Evolutionary conservation across 2,888 invertebrate species (phyloP), one percentile per base, ranked within the genome.

Genomic region (Agriopis leucophaearia): DNA sequence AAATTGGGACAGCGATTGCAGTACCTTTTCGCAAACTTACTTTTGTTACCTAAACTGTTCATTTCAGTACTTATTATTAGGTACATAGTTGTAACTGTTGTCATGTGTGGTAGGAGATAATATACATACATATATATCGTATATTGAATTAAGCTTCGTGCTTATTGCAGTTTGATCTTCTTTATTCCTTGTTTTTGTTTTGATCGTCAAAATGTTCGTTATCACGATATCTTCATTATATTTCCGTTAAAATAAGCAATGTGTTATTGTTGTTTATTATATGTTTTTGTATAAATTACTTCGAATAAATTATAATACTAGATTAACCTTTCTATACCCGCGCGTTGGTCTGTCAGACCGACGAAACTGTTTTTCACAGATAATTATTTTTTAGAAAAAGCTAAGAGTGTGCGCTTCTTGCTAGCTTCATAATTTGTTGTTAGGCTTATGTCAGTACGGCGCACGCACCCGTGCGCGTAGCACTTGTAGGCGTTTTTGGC

Each of bases 1-100:
- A 85, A 92, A 89, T 89, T 90, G 82, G 90, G 87, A 78, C 90
- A 88, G 78, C 86, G 87, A 89, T 88, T 89, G 86, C 81, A 84
- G 80, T 85, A 79, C 82, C 75, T 68, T 80, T 77, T 79, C 78
- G 79, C 81, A 77, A 81, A 82, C 74, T 52, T 57, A 69, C 67
- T 65, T 71, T 64, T 61, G 57, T 72, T 76, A 69, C 76, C 72
- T 77, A 78, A 78, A 74, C 71, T 75, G 3, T 27, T 27, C 27
- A 2, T 5, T 5, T 27, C 27, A 27, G 27, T 27, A 27, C 0
- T 27, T 27, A 27, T 27, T 27, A 27, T 27, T 27, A 27, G 27
- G 2, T 27, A 5, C 27, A 27, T 3, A 27, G 27, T 27, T 27
- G 27, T 27, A 2, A 27, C 27, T 27, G 27, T 27, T 47, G 16